These are phyloP conservation scores for Sula dactylatra DNA, from an alignment of 2,113 vertebrate species.

Conservation along the genomic window DNA sequence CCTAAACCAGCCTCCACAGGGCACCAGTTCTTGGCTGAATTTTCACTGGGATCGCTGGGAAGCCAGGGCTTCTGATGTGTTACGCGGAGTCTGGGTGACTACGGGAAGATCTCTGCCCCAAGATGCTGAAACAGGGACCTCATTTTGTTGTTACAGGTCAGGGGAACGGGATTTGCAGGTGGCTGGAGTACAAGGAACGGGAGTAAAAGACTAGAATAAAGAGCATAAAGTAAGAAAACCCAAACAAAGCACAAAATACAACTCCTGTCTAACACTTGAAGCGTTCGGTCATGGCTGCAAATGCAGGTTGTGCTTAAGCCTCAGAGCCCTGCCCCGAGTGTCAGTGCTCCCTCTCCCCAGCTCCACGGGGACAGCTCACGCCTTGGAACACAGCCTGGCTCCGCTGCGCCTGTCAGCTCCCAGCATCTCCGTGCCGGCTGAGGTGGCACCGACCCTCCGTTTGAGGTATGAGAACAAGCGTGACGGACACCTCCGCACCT, in stretches of 20 bases:
- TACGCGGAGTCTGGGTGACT: accelerated
- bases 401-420: not conserved
- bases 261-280: accelerated
- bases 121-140: not conserved
- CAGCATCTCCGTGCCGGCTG: not conserved
- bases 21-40: not conserved
- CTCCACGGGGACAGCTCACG: not conserved
- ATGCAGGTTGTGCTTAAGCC: not conserved
- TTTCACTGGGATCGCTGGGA: not conserved
- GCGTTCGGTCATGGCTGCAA: accelerated
- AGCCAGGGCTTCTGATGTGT: accelerated
- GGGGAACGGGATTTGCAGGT: accelerated
- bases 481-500: no score
- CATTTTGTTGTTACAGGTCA: accelerated
- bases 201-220: not conserved
- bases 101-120: not conserved
- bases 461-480: not conserved
- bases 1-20: accelerated
- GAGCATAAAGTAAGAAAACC: not conserved
- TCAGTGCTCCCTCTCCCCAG: not conserved
- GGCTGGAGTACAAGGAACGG: not conserved
- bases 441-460: not conserved
- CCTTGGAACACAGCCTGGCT: not conserved
- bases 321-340: accelerated
- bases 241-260: not conserved